Conservation (phyloP, 2,888 invertebrate genomes). For the Tuta absoluta region DNA sequence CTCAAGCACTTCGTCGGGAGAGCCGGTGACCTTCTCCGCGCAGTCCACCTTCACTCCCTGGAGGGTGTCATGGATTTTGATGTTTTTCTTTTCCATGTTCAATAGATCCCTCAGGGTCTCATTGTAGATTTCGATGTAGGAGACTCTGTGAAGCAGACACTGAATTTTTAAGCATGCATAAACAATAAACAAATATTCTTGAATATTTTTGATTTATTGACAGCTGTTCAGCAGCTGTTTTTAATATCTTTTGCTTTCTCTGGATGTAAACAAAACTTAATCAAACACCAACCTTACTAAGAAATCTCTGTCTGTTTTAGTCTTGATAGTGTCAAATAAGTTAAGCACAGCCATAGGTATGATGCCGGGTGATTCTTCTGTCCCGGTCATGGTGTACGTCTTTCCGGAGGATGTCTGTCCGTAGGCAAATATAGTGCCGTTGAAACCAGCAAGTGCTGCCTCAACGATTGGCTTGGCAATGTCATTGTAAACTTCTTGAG, state of each 20-base stretch:
- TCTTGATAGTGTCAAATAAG: constrained; percentile 85
- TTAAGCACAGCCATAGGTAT: constrained; percentile 86
- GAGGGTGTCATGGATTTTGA: constrained; percentile 84
- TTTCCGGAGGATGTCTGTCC: constrained; percentile 96
- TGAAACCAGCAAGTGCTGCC: constrained; percentile 87
- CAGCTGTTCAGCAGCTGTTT: constrained; percentile 6
- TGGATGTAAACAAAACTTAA: no score
- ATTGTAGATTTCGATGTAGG: constrained; percentile 94
- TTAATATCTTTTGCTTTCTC: no score
- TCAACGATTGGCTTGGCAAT: constrained; percentile 87
- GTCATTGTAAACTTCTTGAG: constrained; percentile 83
- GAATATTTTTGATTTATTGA: no score
- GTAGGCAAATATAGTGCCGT: constrained; percentile 95
- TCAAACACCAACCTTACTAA: constrained; percentile 81
- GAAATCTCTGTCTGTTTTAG: constrained; percentile 85
- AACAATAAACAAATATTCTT: no score
- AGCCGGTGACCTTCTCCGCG: constrained; percentile 83
- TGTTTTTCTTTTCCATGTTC: constrained; percentile 78
- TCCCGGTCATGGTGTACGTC: constrained; percentile 92
- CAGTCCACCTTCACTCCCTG: constrained; percentile 84
- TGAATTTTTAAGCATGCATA: background rate
- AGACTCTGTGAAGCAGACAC: constrained; percentile 79
- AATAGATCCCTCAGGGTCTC: constrained; percentile 91
- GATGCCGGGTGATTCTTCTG: constrained; percentile 85
- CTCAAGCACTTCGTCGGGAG: constrained; percentile 82